Evolutionary conservation across 2,113 vertebrate genomes (phyloP), one percentile per base, ranked within the genome.

Genomic region (Geococcyx californianus): DNA sequence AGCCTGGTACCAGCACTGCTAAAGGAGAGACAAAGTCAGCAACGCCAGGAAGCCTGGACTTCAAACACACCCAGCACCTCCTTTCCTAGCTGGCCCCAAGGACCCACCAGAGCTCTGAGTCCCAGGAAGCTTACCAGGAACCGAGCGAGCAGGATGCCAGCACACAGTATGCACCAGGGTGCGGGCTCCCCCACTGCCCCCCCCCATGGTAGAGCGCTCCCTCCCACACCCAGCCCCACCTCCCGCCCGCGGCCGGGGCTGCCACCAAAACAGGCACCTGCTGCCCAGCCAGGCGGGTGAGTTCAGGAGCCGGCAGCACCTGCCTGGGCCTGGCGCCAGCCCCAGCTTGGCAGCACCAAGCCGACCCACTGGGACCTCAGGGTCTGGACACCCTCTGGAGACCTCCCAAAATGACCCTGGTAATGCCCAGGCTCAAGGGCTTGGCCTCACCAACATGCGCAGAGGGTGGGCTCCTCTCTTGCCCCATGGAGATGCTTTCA

Each of bases 1-100:
- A 93, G 78, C 85, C 56, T 87, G 89, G 86, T 84, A 97, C 97
- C 97, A 98, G 97, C 96, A 98, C 99, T 99, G 98, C 79, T 29
- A 52, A 90, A 88, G 92, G 88, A 95, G 88, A 64, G 40, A 92
- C 81, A 80, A 83, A 88, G 76, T 97, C 77, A 93, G 88, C 24
- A 17, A 85, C 1, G 5, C 51, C 13, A 0, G 18, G 38, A 56
- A 82, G 51, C 25, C 0, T 0, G 67, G 52, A 62, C n/a, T 11
- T 14, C 1, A 1, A 75, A 5, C 7, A 16, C 24, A 49, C 24
- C 14, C 3, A 0, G n/a, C 29, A 58, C 12, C 17, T 28, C 19
- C 16, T 29, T 77, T 58, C 68, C 68, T 47, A 23, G 44, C 33
- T 26, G 13, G 28, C 11, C 36, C 49, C 70, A 24, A 54, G 47